Evolutionary conservation across 1,140 invertebrate genomes (phyloP), one percentile per base, ranked within the genome.

Genomic region (Stegodyphus mimosarum): DNA sequence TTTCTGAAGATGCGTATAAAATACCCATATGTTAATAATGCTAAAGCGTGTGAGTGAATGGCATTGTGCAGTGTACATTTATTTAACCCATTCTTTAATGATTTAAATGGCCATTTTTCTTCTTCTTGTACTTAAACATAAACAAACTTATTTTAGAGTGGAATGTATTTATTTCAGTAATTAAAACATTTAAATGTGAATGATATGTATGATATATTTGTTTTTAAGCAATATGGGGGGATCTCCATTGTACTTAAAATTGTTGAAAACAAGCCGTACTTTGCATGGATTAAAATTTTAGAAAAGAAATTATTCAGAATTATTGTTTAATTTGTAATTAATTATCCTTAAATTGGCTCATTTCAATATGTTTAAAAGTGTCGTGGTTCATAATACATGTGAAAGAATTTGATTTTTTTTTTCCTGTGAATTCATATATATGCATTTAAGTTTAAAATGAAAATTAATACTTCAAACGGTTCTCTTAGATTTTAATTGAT

Each of bases 31-130:
- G 52, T 67, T 53, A 52, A 53, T 70, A 15, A 53, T 55, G 67
- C 67, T 79, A 66, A n/a, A 64, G 77, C 70, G 77, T 79, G 49
- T 69, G 64, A 70, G 66, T 52, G 64, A 70, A 79, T 69, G 50
- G 17, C 13, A 53, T 64, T 63, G 33, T 76, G 49, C 50, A 50
- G 33, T 78, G 63, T 66, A 78, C 52, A 79, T 79, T 79, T 79
- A 69, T 79, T 79, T 69, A 52, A 69, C 50, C 66, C 66, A 79
- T 53, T 79, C n/a, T 53, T 9, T 9, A 67, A 7, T 17, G 64
- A 15, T 18, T 9, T 18, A 13, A 17, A n/a, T 17, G 13, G 64
- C 64, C 64, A 18, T 15, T 67, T n/a, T 67, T 67, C 6, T 67
- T 66, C 7, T 17, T 5, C 55, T 67, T 67, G 64, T 67, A 67